A percentile compares a stretch with the other conserved stretches of the same genome.
Conservation (phyloP, 2,113 vertebrate genomes). For the Phycodurus eques region DNA sequence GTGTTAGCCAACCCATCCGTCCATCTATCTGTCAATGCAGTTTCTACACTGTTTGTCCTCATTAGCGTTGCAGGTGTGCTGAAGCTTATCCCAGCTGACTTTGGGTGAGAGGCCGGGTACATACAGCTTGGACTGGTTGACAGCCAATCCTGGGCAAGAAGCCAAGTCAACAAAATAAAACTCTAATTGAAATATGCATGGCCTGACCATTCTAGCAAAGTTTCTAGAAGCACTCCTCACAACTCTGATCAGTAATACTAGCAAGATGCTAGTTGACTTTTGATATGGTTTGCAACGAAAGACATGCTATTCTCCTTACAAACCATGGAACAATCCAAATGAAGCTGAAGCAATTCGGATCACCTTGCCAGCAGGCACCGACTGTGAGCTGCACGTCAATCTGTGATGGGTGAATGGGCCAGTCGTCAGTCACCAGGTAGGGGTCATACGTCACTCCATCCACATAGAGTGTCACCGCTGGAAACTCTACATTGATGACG, state of each 20-base stretch:
- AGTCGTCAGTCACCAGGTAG: slow-evolving; percentile 97
- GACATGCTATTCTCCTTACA: background rate
- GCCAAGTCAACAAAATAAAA: background rate
- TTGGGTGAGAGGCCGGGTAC: background rate
- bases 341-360: slow-evolving; percentile 1
- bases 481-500: slow-evolving; percentile 92
- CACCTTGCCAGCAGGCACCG: slow-evolving; percentile 98
- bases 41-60: background rate
- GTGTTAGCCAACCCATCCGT: background rate
- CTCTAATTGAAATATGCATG: background rate
- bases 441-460: slow-evolving; percentile 93
- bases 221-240: background rate
- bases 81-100: background rate
- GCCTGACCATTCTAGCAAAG: background rate
- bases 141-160: background rate
- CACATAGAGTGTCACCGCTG: slow-evolving; percentile 89
- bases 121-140: background rate
- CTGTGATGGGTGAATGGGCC: slow-evolving; percentile 96
- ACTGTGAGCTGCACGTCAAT: slow-evolving; percentile 96
- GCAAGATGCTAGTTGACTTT: background rate
- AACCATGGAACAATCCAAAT: background rate
- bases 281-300: background rate
- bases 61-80: background rate
- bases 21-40: background rate
- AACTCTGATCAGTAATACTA: background rate